phyloP scores from a whole-genome alignment of 2,888 invertebrate species.

The Barypeithes pellucidus region DNA sequence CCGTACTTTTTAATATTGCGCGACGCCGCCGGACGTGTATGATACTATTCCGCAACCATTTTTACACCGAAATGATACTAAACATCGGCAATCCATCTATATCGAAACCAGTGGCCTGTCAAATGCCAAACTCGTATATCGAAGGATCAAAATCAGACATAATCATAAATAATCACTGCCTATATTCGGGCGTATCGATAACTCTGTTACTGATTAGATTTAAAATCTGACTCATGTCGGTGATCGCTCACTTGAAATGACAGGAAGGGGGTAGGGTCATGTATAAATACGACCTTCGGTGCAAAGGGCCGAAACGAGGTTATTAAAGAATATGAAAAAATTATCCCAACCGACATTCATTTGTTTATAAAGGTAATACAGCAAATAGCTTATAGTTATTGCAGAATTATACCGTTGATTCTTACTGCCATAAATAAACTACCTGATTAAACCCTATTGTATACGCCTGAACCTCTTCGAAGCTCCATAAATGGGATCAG shows the following conservation, averaged over 20 bases:
- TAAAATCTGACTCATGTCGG: conserved; percentile 53
- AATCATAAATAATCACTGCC: conserved; percentile 53
- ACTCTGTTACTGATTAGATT: conserved; percentile 52
- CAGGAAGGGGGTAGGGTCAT: conserved; percentile 32
- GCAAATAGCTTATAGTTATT: too few relatives aligned
- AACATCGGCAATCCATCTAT: conserved; percentile 48
- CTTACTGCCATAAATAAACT: too few relatives aligned
- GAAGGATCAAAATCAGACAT: conserved; percentile 52
- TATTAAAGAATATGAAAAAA: neutral
- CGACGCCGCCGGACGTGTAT: conserved; percentile 31
- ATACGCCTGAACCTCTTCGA: too few relatives aligned
- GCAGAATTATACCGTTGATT: too few relatives aligned
- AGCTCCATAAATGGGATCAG: too few relatives aligned
- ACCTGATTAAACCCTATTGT: too few relatives aligned
- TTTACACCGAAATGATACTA: conserved; percentile 23
- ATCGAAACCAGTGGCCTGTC: conserved; percentile 34
- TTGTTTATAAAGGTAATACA: too few relatives aligned
- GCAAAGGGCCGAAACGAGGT: conserved; percentile 23
- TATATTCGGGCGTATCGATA: conserved; percentile 49
- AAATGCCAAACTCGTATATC: conserved; percentile 46
- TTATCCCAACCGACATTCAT: too few relatives aligned
- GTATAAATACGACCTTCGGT: neutral
- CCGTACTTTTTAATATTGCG: conserved; percentile 19
- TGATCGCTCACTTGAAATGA: conserved; percentile 52
- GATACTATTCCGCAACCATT: conserved; percentile 20